Conservation (phyloP, 1,140 invertebrate species). For the Eriocheir sinensis region DNA sequence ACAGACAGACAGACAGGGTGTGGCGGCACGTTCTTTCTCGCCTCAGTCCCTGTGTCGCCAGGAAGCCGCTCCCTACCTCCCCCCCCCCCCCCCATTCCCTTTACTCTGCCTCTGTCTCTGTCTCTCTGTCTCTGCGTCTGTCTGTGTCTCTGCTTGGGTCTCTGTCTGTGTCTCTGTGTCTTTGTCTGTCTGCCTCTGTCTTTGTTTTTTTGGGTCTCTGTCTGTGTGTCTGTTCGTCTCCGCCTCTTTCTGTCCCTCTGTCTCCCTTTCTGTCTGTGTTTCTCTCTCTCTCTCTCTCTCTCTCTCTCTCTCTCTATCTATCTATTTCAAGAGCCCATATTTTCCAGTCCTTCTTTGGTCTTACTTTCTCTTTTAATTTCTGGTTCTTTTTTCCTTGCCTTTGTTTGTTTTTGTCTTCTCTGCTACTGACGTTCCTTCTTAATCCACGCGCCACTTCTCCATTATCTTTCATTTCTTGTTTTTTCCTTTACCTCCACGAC, state of each 20-base stretch:
- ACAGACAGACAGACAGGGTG: no score
- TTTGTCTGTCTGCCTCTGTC: not conserved
- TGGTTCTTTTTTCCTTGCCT: no score
- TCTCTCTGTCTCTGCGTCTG: conserved; percentile 29
- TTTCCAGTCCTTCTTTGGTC: not conserved
- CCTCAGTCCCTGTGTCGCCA: no score
- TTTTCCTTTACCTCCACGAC: no score
- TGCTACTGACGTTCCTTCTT: no score
- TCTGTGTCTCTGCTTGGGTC: not conserved
- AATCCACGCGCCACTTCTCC: no score
- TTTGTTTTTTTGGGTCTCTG: no score
- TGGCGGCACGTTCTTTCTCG: no score
- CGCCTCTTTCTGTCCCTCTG: conserved; percentile 12
- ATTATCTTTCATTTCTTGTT: no score
- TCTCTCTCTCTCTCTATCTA: conserved; percentile 38
- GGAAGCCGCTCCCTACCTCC: not conserved
- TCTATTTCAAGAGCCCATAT: not conserved
- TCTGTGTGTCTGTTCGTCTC: not conserved
- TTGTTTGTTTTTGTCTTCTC: no score
- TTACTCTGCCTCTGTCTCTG: not conserved
- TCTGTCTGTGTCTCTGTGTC: not conserved
- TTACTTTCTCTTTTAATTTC: not conserved
- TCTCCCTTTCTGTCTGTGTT: not conserved
- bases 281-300: conserved; percentile 27
- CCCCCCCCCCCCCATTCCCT: no score